Evolutionary conservation across 2,113 vertebrate genomes (phyloP), one percentile per base, ranked within the genome.

Genomic region (Chloebia gouldiae): DNA sequence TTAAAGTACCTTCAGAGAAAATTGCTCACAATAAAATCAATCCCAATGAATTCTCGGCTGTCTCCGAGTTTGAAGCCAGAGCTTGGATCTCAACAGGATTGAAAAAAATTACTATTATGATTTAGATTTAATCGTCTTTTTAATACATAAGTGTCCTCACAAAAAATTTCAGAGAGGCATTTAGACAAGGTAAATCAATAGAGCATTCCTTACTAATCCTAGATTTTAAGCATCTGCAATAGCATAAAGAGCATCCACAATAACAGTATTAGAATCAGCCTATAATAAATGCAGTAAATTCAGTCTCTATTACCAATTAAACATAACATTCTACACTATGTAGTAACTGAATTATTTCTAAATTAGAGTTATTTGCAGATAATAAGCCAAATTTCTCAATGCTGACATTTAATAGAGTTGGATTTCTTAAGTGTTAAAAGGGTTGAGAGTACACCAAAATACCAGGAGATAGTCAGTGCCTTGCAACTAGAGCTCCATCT

Each of bases 361-460:
- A 96, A 92, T 86, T 47, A 75, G 56, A 50, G 42, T 89, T 89
- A 72, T 61, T 72, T 86, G 72, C 65, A 73, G 85, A 81, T 8
- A 91, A 89, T 75, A 63, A 79, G 72, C 50, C 18, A 80, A 89
- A 79, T 87, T 96, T 94, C 88, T 93, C 89, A 92, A 65, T 30
- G 77, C n/a, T 92, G 60, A 53, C 30, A 75, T 71, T 90, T 88
- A 83, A 76, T 42, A 89, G 56, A 96, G 82, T n/a, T 87, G 35
- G 71, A 84, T 47, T 96, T 85, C 63, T 63, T 80, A 86, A 95
- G 79, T 47, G 39, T 85, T 92, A 79, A 76, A 91, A 95, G 72
- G n/a, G 47, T 65, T 95, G 83, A 93, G 37, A 94, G 35, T 4
- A 92, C 37, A 85, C 37, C 83, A 84, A 92, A 93, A 79, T 31